Evolutionary conservation across 1,140 invertebrate genomes (phyloP), one percentile per base, ranked within the genome.

Genomic region (Papilio dardanus): DNA sequence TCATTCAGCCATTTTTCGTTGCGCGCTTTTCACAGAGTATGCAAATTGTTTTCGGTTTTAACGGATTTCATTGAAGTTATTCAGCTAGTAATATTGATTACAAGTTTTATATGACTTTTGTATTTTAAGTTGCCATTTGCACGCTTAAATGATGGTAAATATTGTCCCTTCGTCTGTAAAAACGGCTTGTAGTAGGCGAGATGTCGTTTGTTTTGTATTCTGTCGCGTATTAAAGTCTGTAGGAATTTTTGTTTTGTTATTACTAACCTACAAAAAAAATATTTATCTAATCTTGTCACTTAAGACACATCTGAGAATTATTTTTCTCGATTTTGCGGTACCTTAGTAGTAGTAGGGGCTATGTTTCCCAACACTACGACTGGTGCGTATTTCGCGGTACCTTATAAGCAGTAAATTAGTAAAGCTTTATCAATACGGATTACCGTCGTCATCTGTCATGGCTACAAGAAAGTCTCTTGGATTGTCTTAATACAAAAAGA

Each of bases 1-100:
- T 84, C 82, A 85, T 74, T 66, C 76, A 76, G 79, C 75, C 76
- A 83, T 81, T 83, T 82, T 81, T 78, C 54, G 77, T 71, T 69
- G 71, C 74, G 75, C 75, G 75, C 68, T 78, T 80, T 82, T 80
- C 77, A 42, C 42, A 74, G n/a, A n/a, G 30, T 74, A 76, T 68
- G 31, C 19, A 40, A 68, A 35, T 35, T 35, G 66, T 68, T 68
- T 68, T 68, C 19, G 35, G 33, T 30, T 54, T 54, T 28, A 28
- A 28, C 4, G 24, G 12, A 58, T 12, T 58, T 58, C 10, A 58
- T 24, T 46, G 46, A 6, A n/a, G 24, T 54, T 24, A 1, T 10
- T 24, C 42, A 54, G 21, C 10, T 3, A 24, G 0, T n/a, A 35
- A 24, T 12, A 24, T 74, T 66, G 65, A 0, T n/a, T 5, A 19